These are phyloP conservation scores for Hydractinia symbiolongicarpus DNA, from an alignment of 30 jellyfish, hydroid and myxozoan genomes.

Conservation along the genomic window DNA sequence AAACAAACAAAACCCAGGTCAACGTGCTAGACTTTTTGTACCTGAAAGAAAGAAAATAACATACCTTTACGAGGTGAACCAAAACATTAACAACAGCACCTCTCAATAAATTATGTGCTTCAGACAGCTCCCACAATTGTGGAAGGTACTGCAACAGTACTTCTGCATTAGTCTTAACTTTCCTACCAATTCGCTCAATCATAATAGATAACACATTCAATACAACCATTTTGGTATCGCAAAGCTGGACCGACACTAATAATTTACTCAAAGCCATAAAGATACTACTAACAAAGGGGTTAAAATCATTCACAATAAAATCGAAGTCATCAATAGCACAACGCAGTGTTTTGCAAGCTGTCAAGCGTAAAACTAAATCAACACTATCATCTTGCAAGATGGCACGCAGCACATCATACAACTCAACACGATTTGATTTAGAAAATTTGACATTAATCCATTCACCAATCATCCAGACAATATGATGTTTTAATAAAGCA, in stretches of 20 bases:
- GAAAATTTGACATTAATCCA: slow-evolving; percentile 85
- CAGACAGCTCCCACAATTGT: slow-evolving; percentile 73
- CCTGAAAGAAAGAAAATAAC: background rate
- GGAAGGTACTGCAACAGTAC: slow-evolving; percentile 55
- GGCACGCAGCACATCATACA: slow-evolving; percentile 36
- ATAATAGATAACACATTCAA: slow-evolving; percentile 45
- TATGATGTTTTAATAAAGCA: slow-evolving; percentile 25
- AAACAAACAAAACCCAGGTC: too few species aligned
- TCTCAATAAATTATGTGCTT: slow-evolving; percentile 65
- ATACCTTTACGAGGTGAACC: slow-evolving; percentile 51
- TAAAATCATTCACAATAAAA: slow-evolving; percentile 18
- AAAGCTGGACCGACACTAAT: slow-evolving; percentile 34
- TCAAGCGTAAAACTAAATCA: slow-evolving; percentile 44
- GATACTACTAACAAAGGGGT: slow-evolving; percentile 14
- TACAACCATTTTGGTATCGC: slow-evolving; percentile 68
- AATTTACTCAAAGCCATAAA: slow-evolving; percentile 49
- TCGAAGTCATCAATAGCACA: slow-evolving; percentile 38
- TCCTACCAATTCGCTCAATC: slow-evolving; percentile 47
- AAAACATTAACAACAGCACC: slow-evolving; percentile 57
- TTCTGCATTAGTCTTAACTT: slow-evolving; percentile 36
- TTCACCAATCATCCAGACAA: slow-evolving; percentile 58
- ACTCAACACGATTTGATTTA: slow-evolving; percentile 45
- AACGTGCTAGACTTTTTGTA: too few species aligned
- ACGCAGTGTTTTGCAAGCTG: slow-evolving; percentile 37
- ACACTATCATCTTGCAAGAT: slow-evolving; percentile 32